phyloP scores from a whole-genome alignment of 2,888 invertebrate species.

The Idaea dimidiata region DNA sequence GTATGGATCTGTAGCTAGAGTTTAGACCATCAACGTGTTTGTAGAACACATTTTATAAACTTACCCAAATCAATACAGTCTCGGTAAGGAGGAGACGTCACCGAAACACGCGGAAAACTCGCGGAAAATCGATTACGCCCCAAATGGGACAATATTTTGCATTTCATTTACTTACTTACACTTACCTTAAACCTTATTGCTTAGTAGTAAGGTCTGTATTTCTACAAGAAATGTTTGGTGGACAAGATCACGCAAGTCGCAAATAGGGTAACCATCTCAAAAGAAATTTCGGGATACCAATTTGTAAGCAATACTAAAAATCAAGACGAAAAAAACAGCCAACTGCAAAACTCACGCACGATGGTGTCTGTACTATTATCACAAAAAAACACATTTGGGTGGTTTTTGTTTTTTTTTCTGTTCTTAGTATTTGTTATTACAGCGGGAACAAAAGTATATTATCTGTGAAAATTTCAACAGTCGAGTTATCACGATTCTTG shows the following conservation, averaged over 20 bases:
- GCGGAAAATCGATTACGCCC: constrained; percentile 52
- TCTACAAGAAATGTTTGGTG: constrained; percentile 23
- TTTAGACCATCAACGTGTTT: neutral
- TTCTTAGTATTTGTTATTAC: too few relatives aligned
- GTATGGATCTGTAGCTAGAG: neutral
- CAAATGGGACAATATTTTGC: constrained; percentile 49
- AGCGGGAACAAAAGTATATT: too few relatives aligned
- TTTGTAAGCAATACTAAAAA: too few relatives aligned
- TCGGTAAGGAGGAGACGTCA: neutral
- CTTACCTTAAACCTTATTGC: constrained; percentile 20
- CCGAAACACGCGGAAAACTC: constrained; percentile 39
- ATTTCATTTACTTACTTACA: constrained; percentile 26
- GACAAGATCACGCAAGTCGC: constrained; percentile 39
- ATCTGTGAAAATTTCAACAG: too few relatives aligned
- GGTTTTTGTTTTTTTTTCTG: too few relatives aligned
- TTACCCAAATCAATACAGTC: neutral
- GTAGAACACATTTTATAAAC: neutral
- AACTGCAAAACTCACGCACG: too few relatives aligned
- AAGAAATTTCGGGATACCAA: neutral
- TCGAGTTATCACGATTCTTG: too few relatives aligned
- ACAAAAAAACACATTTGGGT: too few relatives aligned
- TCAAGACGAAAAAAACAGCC: too few relatives aligned
- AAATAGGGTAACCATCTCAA: constrained; percentile 11
- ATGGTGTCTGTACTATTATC: too few relatives aligned
- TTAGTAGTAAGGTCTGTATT: constrained; percentile 20